Evolutionary conservation across 2,888 invertebrate genomes (phyloP), one percentile per base, ranked within the genome.

Genomic region (Philereme vetulata): DNA sequence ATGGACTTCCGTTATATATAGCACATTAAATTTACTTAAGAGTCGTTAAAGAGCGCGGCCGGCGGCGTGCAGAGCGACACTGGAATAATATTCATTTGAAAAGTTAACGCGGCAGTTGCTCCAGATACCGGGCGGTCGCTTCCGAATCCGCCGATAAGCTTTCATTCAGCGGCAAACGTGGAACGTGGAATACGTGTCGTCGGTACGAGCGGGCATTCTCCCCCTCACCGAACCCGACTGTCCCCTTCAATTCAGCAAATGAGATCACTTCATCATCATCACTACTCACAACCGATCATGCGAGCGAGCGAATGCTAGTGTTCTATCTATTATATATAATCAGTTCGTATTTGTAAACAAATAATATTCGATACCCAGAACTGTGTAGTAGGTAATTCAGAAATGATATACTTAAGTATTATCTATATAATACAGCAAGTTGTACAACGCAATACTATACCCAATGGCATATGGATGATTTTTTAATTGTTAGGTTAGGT

Each of bases 71-170:
- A 57, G 38, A 62, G 55, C 48, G 55, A 51, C 54, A 55, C 54
- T 54, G 57, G 54, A n/a, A 7, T 4, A 36, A 33, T 33, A 47
- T 5, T 33, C 45, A 42, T 7, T 11, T 10, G 45, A 51, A 40
- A 36, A 43, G 42, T 10, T 34, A 43, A 43, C 49, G 59, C 52
- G 46, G 53, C 34, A 71, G 66, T 74, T 77, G 86, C 72, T 80
- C 84, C 75, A 82, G 80, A 81, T 85, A 82, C 68, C 60, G 71
- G 64, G 71, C 70, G 79, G 72, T 71, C 75, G 74, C 78, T 83
- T 84, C 86, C 85, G 80, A 78, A 66, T n/a, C 11, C 77, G 52
- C 58, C 80, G 87, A 88, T 88, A 89, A 88, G 74, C 75, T 79
- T 64, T 67, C 60, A 64, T 64, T 67, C 60, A 64, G 64, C 33